Evolutionary conservation across 2,888 invertebrate genomes (phyloP), one percentile per base, ranked within the genome.

Genomic region (Apotomis capreana): DNA sequence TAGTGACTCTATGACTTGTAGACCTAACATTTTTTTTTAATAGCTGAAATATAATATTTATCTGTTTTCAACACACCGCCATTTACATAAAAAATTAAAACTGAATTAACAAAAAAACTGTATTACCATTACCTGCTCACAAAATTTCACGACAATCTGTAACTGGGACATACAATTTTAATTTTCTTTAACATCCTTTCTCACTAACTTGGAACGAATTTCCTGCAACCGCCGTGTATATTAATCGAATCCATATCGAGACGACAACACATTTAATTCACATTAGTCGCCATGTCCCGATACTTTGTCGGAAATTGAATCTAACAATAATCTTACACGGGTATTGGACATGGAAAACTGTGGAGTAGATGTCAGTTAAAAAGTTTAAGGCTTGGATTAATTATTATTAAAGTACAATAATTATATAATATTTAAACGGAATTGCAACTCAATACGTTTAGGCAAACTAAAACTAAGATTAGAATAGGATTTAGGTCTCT

Each of bases 221-320:
- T 69, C 62, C 63, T 52, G 15, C 13, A 9, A 4, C 10, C 57
- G 4, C 10, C 13, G 1, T 46, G 70, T 61, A 49, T 70, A 70
- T 55, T 61, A 58, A 69, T 54, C 36, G 49, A 57, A 70, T 60
- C 60, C 12, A 44, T 46, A 61, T 46, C 49, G 57, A 9, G 57
- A 67, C 26, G 54, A 55, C 71, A 71, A 67, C 78, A 78, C 79
- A 81, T 83, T 81, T 80, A 80, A 79, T 76, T 81, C 80, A 80
- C 82, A 83, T 83, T 83, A 83, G 81, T 77, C 74, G 65, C 54
- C 54, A 49, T 46, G 67, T 67, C 57, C 72, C 74, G 70, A 75
- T 77, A 73, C 75, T 69, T 78, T 78, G 73, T 76, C 81, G 82
- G 78, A 88, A 89, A 91, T 89, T 79, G 78, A 88, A 85, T 86